Conservation (phyloP, 2,113 vertebrate species). For the Puma concolor region DNA sequence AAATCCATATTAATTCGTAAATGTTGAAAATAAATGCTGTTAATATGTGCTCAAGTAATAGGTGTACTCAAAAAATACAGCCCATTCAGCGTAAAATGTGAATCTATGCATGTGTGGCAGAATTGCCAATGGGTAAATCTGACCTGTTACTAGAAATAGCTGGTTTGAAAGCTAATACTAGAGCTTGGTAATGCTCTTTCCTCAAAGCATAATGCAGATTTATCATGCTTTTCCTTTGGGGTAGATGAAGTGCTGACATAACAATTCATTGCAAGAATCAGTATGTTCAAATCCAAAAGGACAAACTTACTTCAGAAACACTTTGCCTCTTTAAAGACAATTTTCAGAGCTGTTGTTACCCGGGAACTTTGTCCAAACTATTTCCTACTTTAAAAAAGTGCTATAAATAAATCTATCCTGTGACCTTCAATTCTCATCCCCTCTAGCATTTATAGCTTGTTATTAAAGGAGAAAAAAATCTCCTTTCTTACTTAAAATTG, state of each 20-base stretch:
- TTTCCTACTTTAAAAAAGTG: conserved; percentile 12
- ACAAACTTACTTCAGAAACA: conserved; percentile 65
- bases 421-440: conserved; percentile 52
- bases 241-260: conserved; percentile 76
- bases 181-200: conserved; percentile 65
- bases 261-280: conserved; percentile 62
- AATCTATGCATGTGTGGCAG: background rate
- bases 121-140: conserved; percentile 71
- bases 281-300: conserved; percentile 69
- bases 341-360: conserved; percentile 43
- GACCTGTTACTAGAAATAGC: conserved; percentile 78
- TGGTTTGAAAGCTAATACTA: conserved; percentile 66
- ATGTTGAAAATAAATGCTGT: background rate
- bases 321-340: conserved; percentile 57
- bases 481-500: background rate
- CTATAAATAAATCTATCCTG: conserved; percentile 47
- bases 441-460: background rate
- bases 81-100: conserved; percentile 44
- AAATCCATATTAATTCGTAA: background rate
- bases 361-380: conserved; percentile 52
- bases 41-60: background rate
- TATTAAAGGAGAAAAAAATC: background rate
- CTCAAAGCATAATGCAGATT: conserved; percentile 74
- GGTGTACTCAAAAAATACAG: background rate
- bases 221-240: conserved; percentile 62